Conservation (phyloP, 2,888 invertebrate genomes). For the Polylopha cassiicola region DNA sequence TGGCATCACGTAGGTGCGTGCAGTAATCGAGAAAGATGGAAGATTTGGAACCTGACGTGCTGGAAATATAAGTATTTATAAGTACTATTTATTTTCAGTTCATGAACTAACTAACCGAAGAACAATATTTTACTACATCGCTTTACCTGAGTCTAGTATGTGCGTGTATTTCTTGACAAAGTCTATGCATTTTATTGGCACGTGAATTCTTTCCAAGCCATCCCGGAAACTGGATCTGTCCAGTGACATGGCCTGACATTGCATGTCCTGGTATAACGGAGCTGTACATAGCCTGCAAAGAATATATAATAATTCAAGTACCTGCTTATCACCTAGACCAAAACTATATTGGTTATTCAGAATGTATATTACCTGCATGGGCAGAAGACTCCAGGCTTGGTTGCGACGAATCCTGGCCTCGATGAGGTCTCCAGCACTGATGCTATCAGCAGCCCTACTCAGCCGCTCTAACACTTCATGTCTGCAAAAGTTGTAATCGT, state of each 20-base stretch:
- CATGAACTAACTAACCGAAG: no score
- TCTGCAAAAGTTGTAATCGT: conserved; percentile 44
- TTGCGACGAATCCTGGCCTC: conserved; percentile 88
- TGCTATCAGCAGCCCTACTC: conserved; percentile 88
- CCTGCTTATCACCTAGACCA: no score
- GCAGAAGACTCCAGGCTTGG: conserved; percentile 92
- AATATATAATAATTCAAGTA: not conserved
- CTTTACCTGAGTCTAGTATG: conserved; percentile 90
- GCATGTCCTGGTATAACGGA: conserved; percentile 93
- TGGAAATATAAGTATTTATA: conserved; percentile 42
- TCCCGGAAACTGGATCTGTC: conserved; percentile 92
- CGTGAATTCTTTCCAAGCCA: conserved; percentile 98
- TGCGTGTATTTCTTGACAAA: conserved; percentile 89
- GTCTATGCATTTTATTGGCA: conserved; percentile 85
- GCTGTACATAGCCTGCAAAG: conserved; percentile 88
- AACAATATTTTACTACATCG: no score
- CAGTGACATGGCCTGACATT: conserved; percentile 87
- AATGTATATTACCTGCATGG: conserved; percentile 77
- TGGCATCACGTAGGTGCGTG: conserved; percentile 83
- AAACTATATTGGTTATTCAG: no score
- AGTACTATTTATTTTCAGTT: no score
- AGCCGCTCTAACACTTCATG: conserved; percentile 81
- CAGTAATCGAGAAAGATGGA: conserved; percentile 93
- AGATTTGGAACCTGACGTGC: conserved; percentile 87
- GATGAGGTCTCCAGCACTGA: conserved; percentile 91